A percentile compares a stretch with the other conserved stretches of the same genome.
Conservation (phyloP, 1,140 invertebrate species). For the Chironomus tepperi region DNA sequence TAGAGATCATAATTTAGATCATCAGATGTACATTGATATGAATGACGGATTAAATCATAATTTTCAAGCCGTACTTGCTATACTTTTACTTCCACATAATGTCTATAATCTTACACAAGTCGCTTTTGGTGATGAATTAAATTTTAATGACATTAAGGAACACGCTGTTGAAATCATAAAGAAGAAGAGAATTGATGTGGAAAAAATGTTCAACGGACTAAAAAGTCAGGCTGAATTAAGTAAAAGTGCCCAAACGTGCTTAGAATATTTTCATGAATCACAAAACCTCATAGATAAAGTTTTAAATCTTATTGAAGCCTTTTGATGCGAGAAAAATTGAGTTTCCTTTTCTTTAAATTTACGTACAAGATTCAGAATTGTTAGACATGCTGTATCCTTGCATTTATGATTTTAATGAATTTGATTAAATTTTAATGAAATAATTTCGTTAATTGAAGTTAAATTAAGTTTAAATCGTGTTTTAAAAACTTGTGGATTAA, state of each 20-base stretch:
- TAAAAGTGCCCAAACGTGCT: conserved; percentile 30
- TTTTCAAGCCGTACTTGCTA: conserved; percentile 39
- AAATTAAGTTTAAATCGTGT: no score
- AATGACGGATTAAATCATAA: conserved; percentile 41
- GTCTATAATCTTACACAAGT: conserved; percentile 33
- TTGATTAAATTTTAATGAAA: neutral
- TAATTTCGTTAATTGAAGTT: neutral
- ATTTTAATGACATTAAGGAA: conserved; percentile 31
- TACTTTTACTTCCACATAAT: conserved; percentile 38
- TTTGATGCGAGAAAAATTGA: neutral
- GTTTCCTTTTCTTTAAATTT: neutral
- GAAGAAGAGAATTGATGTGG: conserved; percentile 34
- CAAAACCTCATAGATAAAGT: neutral
- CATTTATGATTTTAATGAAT: neutral
- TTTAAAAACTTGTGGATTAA: no score
- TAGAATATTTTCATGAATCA: conserved; percentile 34
- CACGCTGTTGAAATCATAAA: conserved; percentile 31
- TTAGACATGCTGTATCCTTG: no score
- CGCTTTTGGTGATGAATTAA: conserved; percentile 33
- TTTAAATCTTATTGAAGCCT: neutral
- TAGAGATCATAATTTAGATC: conserved; percentile 40
- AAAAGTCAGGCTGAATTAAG: conserved; percentile 29
- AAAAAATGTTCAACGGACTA: conserved; percentile 29
- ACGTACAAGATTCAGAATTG: neutral
- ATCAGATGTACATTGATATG: conserved; percentile 39